Evolutionary conservation across 2,113 vertebrate genomes (phyloP).

Genomic region (Phalacrocorax pelagicus): DNA sequence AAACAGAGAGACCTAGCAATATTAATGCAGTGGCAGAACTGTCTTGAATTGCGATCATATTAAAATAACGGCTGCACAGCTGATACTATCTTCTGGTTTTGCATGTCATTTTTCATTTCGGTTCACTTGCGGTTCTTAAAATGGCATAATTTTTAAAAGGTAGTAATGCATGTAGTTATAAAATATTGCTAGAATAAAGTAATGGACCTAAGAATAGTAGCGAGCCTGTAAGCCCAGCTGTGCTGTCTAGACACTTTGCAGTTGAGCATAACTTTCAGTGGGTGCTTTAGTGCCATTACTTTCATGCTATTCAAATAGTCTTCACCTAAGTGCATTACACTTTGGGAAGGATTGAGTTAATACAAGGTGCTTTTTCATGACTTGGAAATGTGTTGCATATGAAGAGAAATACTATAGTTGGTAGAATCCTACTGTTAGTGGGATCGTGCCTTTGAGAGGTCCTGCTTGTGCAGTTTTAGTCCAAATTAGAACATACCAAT

Average conservation of each 20-base stretch:
- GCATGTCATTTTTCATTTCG: not conserved
- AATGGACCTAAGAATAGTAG: not conserved
- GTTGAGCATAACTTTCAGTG: not conserved
- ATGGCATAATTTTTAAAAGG: not conserved
- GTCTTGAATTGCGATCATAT: not conserved
- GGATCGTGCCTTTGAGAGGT: not conserved
- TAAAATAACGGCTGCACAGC: not conserved
- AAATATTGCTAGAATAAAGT: not conserved
- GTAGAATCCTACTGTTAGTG: not conserved
- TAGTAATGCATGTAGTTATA: not conserved
- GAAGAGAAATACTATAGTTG: not conserved
- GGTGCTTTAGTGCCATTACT: not conserved
- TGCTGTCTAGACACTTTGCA: not conserved
- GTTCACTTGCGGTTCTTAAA: not conserved
- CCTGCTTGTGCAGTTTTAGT: not conserved
- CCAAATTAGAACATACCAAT: not conserved
- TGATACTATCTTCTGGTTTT: not conserved
- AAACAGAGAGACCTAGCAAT: not conserved
- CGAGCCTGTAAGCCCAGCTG: not conserved
- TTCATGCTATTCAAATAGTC: not conserved
- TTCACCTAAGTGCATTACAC: not conserved
- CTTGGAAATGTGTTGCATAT: not conserved
- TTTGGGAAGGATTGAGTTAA: conserved; percentile 32
- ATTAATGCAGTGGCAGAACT: not conserved
- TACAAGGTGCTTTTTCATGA: conserved; percentile 14